Evolutionary conservation across 2,888 invertebrate genomes (phyloP).

Genomic region (Parelbella ahira): DNA sequence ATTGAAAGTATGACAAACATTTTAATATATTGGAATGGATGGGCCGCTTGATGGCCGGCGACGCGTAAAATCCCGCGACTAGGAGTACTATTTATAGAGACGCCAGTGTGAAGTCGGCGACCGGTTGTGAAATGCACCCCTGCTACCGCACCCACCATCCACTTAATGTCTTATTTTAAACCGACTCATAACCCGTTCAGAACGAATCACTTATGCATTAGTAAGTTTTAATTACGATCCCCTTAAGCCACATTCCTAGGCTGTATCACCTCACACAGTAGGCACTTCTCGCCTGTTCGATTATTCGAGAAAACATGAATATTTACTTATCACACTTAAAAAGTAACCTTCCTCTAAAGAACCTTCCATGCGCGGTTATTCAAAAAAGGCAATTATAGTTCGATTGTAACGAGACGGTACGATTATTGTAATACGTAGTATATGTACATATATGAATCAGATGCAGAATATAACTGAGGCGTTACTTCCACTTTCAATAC

Average conservation of each 20-base stretch:
- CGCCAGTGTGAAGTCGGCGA: conserved; percentile 31
- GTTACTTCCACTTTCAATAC: conserved; percentile 20
- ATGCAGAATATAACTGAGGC: conserved; percentile 15
- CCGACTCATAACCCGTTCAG: conserved; percentile 19
- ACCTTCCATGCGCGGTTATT: conserved; percentile 7
- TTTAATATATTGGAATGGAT: conserved; percentile 9
- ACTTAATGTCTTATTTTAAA: conserved; percentile 39
- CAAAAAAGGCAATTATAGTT: conserved; percentile 6
- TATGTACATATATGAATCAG: too few species aligned
- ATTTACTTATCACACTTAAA: conserved; percentile 1
- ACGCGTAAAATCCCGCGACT: conserved; percentile 25
- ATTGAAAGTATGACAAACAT: conserved; percentile 10
- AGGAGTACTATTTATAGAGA: conserved; percentile 33
- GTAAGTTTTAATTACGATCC: conserved; percentile 21
- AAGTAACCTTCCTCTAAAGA: neutral
- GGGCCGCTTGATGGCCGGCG: conserved; percentile 11
- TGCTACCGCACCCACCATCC: conserved; percentile 23
- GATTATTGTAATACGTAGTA: too few species aligned
- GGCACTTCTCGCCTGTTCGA: conserved; percentile 7
- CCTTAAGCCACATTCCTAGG: conserved; percentile 8
- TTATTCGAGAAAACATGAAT: conserved; percentile 12
- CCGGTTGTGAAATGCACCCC: conserved; percentile 32
- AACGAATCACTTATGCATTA: conserved; percentile 23
- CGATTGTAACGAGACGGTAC: neutral
- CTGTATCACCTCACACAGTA: neutral